These are phyloP conservation scores for Notodonta dromedarius DNA, from an alignment of 2,888 invertebrate species.

Conservation along the genomic window DNA sequence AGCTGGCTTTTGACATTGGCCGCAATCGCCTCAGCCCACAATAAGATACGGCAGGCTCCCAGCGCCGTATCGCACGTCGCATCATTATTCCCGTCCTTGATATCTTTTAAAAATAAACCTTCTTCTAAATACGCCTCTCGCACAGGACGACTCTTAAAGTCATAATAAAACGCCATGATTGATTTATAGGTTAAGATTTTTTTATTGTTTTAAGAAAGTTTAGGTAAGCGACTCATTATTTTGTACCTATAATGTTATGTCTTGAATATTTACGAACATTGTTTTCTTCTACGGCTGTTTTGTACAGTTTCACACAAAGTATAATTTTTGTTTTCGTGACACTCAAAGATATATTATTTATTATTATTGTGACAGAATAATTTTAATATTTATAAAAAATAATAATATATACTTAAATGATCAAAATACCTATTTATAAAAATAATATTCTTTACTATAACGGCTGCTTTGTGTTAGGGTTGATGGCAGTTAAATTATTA, in stretches of 20 bases:
- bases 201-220: constrained; percentile 70
- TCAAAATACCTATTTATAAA: constrained; percentile 65
- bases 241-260: constrained; percentile 78
- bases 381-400: constrained; percentile 68
- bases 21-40: constrained; percentile 72
- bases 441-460: constrained; percentile 55
- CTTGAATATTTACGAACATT: constrained; percentile 56
- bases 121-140: constrained; percentile 47
- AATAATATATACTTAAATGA: constrained; percentile 50
- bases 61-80: constrained; percentile 74
- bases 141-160: constrained; percentile 66
- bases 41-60: constrained; percentile 78
- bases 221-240: constrained; percentile 70
- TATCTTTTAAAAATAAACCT: constrained; percentile 46
- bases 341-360: constrained; percentile 70
- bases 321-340: constrained; percentile 65
- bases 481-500: constrained; percentile 67
- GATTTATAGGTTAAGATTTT: constrained; percentile 71
- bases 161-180: constrained; percentile 78
- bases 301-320: constrained; percentile 75
- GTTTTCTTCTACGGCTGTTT: constrained; percentile 65
- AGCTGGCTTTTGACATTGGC: constrained; percentile 84
- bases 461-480: constrained; percentile 66
- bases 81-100: constrained; percentile 79
- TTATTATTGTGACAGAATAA: constrained; percentile 60